Base-by-base conservation (phyloP, 2,888 invertebrate species). In the Platycheirus albimanus region DNA sequence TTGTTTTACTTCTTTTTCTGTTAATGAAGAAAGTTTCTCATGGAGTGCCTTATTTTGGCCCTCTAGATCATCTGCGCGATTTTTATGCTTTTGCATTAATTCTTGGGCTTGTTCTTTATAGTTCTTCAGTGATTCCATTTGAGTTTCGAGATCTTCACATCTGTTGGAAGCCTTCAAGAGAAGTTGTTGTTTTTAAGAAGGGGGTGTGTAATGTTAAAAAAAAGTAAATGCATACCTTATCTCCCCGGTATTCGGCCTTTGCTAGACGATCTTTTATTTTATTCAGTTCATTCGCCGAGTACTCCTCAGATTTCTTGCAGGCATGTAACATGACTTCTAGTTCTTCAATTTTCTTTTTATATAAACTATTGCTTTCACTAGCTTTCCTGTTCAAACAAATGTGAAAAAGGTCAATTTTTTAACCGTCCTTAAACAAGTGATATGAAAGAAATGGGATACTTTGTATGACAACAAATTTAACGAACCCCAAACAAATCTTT, bases 81-180 rank as follows among this genome's bases (percentile, higher is more conserved):
- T 87, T 45, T 90, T 90, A 86, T 93, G 93, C 86, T 93, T 92
- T 74, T 92, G 92, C 24, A 92, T 88, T 85, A 91, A 92, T 3
- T 92, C 89, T n/a, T 91, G 91, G 20, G 93, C 88, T 87, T 91
- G 91, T 85, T 92, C 92, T 85, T 92, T 92, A 86, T 86, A 89
- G 85, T 86, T 91, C 80, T 87, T 92, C 83, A 93, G 91, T 28
- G 93, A 92, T 86, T 93, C 93, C 52, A 93, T 92, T 85, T 93
- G 92, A 84, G 91, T 92, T n/a, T 94, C 91, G 86, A 94, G 92
- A 70, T 94, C 93, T 0, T 93, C 91, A 0, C 93, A 92, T 77
- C 92, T 92, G 41, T 92, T 92, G 85, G 93, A 87, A 0, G 87
- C 75, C 90, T 90, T 13, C 11, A 77, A 67, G 11, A 15, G 0